Evolutionary conservation across 2,888 invertebrate species (phyloP), one percentile per base, ranked within the genome.

Genomic region (Amphipyra berbera): DNA sequence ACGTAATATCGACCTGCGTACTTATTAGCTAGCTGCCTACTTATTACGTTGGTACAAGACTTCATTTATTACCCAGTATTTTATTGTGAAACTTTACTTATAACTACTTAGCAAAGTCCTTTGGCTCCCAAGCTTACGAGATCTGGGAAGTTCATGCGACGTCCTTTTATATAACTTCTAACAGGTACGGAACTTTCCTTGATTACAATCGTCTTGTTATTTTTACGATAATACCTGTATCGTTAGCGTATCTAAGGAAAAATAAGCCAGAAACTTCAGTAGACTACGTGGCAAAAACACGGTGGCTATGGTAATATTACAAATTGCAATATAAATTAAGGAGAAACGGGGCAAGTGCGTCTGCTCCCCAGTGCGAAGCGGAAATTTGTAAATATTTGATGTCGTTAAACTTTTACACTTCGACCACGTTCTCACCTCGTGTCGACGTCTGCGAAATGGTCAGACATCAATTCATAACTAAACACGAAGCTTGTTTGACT

Each of bases 301-400:
- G 38, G 48, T 55, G 37, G 21, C 45, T 66, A 49, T 57, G 57
- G 50, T 59, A 65, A 61, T 68, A 76, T 71, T 61, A 58, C 57
- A 68, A 74, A 61, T 61, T 55, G 70, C 72, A 68, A 61, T 65
- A 73, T 77, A 82, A 81, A 83, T 80, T 72, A 78, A 64, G 62
- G 68, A 61, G 64, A 73, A 84, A 79, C 73, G 70, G 78, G 63
- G 67, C 68, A 69, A 73, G 73, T 73, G 66, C 71, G 75, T 77
- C 74, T 72, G 38, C 66, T 71, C 72, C 68, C 68, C 63, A 54
- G 72, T 64, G 63, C 61, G 38, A 73, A 62, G 68, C 69, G 79
- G 72, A 80, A 81, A 82, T 82, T 83, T 81, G 78, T 86, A 84
- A 88, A 88, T 88, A 86, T 87, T 89, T 86, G 76, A 87, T 85